phyloP scores from a whole-genome alignment of 2,797 vertebrate species.

The Sebastes cheni region DNA sequence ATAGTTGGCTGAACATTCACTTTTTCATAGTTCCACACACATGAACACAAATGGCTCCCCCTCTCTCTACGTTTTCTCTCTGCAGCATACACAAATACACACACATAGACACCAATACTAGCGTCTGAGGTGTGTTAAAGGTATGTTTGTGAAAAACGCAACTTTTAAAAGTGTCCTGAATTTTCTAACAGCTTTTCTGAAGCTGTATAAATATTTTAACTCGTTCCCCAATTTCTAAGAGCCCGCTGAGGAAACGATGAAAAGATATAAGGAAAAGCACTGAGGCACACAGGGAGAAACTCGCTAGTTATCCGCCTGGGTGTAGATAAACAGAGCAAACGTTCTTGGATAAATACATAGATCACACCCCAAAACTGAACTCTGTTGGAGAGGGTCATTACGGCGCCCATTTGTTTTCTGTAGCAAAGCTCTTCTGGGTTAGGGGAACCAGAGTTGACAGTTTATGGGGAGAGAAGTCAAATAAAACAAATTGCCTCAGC shows the following conservation, averaged over 20 bases:
- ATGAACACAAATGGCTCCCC: slow-evolving; percentile 31
- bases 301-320: slow-evolving; percentile 28
- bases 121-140: background rate
- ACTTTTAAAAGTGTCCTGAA: slow-evolving; percentile 34
- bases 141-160: slow-evolving; percentile 32
- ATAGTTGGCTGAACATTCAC: slow-evolving; percentile 74
- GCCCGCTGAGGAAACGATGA: slow-evolving; percentile 51
- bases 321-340: slow-evolving; percentile 46
- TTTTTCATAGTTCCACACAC: slow-evolving; percentile 53
- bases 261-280: slow-evolving; percentile 44
- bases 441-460: slow-evolving; percentile 59
- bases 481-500: slow-evolving; percentile 69
- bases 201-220: slow-evolving; percentile 66
- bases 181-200: slow-evolving; percentile 53
- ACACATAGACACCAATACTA: background rate
- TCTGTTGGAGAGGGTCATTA: slow-evolving; percentile 59
- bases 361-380: slow-evolving; percentile 57
- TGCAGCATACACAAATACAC: slow-evolving; percentile 22
- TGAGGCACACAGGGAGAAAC: slow-evolving; percentile 6
- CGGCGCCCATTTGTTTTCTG: slow-evolving; percentile 60
- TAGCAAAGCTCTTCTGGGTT: slow-evolving; percentile 57
- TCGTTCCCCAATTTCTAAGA: slow-evolving; percentile 55
- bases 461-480: slow-evolving; percentile 67
- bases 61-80: slow-evolving; percentile 6
- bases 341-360: slow-evolving; percentile 65